Evolutionary conservation across 2,888 invertebrate genomes (phyloP).

Genomic region (Thymelicus sylvestris): DNA sequence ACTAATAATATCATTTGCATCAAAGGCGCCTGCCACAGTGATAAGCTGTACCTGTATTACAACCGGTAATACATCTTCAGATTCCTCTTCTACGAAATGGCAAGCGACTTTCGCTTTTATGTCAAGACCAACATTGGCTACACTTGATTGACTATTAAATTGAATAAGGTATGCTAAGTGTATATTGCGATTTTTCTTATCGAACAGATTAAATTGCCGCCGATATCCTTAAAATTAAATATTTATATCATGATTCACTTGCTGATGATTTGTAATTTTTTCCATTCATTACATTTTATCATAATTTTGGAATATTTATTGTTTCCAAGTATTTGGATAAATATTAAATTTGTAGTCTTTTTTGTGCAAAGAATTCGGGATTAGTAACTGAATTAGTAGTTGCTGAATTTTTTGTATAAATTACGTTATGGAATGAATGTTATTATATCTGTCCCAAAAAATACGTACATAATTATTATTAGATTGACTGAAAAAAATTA

Average conservation of each 20-base stretch:
- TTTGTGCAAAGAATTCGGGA: no score
- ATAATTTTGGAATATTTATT: neutral
- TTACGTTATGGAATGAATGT: no score
- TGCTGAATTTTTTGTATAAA: no score
- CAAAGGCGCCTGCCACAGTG: constrained; percentile 24
- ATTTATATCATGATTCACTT: constrained; percentile 48
- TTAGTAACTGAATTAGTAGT: no score
- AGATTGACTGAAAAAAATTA: no score
- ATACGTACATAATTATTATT: no score
- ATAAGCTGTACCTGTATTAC: constrained; percentile 32
- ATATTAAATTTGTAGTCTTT: no score
- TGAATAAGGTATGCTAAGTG: neutral
- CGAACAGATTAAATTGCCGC: constrained; percentile 45
- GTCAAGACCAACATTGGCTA: constrained; percentile 16
- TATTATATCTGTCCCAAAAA: no score
- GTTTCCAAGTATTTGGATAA: neutral
- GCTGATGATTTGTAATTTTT: constrained; percentile 13
- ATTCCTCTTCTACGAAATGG: neutral
- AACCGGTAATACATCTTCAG: constrained; percentile 28
- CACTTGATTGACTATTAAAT: constrained; percentile 21
- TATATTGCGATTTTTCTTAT: constrained; percentile 39
- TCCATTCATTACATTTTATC: neutral
- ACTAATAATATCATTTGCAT: constrained; percentile 35
- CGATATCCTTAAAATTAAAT: constrained; percentile 47
- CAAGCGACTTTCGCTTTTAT: constrained; percentile 34